phyloP scores from a whole-genome alignment of 2,113 vertebrate genomes.

The Madoqua kirkii region DNA sequence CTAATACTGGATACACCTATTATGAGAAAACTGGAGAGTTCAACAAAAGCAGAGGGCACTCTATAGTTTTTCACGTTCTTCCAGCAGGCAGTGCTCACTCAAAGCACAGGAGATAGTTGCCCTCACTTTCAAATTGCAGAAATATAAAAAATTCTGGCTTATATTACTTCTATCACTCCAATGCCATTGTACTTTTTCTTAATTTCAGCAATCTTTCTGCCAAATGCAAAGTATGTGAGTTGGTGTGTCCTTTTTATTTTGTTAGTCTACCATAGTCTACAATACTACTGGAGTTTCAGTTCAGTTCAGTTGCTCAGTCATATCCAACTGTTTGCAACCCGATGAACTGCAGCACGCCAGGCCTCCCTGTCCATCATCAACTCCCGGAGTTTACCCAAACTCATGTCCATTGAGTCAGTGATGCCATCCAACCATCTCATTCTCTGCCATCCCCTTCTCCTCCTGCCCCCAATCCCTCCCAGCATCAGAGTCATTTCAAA shows the following conservation, averaged over 20 bases:
- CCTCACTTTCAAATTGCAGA: not conserved
- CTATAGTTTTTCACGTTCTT: not conserved
- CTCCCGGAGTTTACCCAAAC: not conserved
- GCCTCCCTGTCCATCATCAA: not conserved
- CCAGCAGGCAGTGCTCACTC: not conserved
- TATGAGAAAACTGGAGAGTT: not conserved
- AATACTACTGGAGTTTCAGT: not conserved
- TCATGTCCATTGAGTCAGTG: not conserved
- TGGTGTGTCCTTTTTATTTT: not conserved
- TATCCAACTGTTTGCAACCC: fast-evolving
- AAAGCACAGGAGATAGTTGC: not conserved
- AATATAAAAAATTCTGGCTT: not conserved
- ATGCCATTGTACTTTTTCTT: not conserved
- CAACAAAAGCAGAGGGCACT: not conserved
- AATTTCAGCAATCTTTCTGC: not conserved
- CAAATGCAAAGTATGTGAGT: not conserved
- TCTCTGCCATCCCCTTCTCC: not conserved
- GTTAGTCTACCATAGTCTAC: not conserved
- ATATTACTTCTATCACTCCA: not conserved
- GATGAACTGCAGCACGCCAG: fast-evolving
- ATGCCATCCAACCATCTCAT: not conserved
- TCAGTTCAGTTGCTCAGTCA: not conserved
- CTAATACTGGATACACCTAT: not conserved
- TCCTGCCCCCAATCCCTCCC: not conserved
- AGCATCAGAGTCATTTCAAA: not conserved